Evolutionary conservation across 2,888 invertebrate genomes (phyloP).

Genomic region (Mamestra brassicae): DNA sequence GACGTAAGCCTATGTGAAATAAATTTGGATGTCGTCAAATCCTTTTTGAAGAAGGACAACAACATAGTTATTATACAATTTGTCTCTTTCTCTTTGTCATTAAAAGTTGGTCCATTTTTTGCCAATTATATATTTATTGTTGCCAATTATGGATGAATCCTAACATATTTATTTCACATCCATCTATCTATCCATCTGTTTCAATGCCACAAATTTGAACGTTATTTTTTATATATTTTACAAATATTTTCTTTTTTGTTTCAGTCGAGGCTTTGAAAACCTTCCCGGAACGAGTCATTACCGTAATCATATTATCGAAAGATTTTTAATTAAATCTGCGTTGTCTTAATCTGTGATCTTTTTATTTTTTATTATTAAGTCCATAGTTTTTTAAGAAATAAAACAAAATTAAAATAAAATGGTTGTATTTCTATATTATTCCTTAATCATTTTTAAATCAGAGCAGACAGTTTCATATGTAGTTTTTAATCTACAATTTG

Average conservation of each 20-base stretch:
- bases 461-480: neutral
- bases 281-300: neutral
- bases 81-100: neutral
- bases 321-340: constrained; percentile 29
- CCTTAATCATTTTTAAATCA: neutral
- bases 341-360: constrained; percentile 43
- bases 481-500: neutral
- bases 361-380: constrained; percentile 26
- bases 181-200: neutral
- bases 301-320: constrained; percentile 9
- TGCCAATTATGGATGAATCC: neutral
- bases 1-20: no score
- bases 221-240: neutral
- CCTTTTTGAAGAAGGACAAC: neutral
- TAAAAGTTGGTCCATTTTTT: neutral
- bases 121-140: neutral
- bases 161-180: neutral
- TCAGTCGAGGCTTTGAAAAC: constrained; percentile 81
- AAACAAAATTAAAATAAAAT: constrained; percentile 5
- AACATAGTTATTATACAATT: neutral
- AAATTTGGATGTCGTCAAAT: neutral
- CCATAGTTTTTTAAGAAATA: constrained; percentile 28
- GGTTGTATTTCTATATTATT: constrained; percentile 9
- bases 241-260: constrained; percentile 68
- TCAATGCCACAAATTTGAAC: neutral